These are phyloP conservation scores for Furnarius figulus DNA, from an alignment of 2,113 vertebrate genomes.

Conservation along the genomic window DNA sequence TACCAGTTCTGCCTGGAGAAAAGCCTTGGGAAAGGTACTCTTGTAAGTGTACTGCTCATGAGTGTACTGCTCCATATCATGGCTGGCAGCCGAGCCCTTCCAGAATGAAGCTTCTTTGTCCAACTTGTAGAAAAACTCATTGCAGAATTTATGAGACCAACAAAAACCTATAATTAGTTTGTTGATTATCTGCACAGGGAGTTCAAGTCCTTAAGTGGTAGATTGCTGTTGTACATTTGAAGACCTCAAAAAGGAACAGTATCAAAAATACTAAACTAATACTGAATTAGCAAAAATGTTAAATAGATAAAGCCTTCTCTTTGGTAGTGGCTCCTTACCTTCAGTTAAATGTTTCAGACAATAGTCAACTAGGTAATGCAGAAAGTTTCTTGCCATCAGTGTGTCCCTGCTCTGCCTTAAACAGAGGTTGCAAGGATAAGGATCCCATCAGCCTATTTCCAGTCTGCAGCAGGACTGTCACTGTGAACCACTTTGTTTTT, in stretches of 20 bases:
- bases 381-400: not conserved
- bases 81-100: not conserved
- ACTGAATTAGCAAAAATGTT: not conserved
- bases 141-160: not conserved
- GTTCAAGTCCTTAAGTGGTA: not conserved
- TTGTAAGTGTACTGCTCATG: too few species aligned
- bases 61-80: fast-evolving
- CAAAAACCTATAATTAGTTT: not conserved
- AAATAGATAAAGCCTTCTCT: not conserved
- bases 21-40: not conserved
- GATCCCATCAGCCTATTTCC: not conserved
- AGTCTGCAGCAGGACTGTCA: not conserved
- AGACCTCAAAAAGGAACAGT: not conserved
- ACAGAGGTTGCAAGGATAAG: not conserved
- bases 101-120: not conserved
- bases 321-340: not conserved
- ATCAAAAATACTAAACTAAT: not conserved
- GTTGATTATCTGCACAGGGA: not conserved
- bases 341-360: not conserved
- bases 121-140: not conserved
- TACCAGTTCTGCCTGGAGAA: not conserved
- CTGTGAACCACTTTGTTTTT: not conserved
- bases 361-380: not conserved
- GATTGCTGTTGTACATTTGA: not conserved
- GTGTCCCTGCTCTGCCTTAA: not conserved